Percentiles rank a stretch among this genome's conserved stretches.
Evolutionary conservation across 2,113 vertebrate species (phyloP).

Genomic region (Vanacampus margaritifer): DNA sequence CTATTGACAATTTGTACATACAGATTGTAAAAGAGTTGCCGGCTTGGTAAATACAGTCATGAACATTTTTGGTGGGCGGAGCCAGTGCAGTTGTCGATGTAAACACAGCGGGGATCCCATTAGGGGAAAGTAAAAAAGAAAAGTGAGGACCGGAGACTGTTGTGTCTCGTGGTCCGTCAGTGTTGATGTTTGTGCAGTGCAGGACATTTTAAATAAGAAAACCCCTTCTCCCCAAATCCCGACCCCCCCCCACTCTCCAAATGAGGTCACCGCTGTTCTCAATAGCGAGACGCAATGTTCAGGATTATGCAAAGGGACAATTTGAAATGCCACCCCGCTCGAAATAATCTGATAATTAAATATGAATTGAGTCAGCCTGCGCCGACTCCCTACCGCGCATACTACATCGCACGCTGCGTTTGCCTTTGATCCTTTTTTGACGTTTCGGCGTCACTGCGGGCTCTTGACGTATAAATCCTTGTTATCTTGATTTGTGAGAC

Average conservation of each 20-base stretch:
- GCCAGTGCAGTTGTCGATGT: neutral
- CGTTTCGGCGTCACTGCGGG: conserved; percentile 28
- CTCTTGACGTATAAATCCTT: conserved; percentile 1
- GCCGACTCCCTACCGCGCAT: neutral
- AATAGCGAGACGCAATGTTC: conserved; percentile 8
- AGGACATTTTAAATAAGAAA: conserved; percentile 35
- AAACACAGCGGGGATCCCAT: neutral
- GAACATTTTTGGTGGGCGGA: neutral
- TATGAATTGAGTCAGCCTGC: conserved; percentile 5
- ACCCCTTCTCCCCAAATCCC: conserved; percentile 3
- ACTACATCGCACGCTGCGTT: neutral
- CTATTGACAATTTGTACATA: neutral
- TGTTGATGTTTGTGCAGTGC: conserved; percentile 27
- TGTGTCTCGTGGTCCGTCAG: conserved; percentile 25
- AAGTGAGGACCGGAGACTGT: neutral
- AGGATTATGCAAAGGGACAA: conserved; percentile 5
- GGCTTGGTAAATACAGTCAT: neutral
- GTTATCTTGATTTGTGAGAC: conserved; percentile 13
- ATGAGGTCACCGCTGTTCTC: conserved; percentile 12
- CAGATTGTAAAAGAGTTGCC: neutral
- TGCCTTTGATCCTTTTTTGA: conserved; percentile 19
- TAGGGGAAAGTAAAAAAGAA: neutral
- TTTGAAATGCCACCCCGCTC: conserved; percentile 12
- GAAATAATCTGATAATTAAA: neutral
- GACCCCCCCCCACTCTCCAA: neutral